Base-by-base conservation (phyloP, 2,797 vertebrate species). In the Silurus aristotelis region DNA sequence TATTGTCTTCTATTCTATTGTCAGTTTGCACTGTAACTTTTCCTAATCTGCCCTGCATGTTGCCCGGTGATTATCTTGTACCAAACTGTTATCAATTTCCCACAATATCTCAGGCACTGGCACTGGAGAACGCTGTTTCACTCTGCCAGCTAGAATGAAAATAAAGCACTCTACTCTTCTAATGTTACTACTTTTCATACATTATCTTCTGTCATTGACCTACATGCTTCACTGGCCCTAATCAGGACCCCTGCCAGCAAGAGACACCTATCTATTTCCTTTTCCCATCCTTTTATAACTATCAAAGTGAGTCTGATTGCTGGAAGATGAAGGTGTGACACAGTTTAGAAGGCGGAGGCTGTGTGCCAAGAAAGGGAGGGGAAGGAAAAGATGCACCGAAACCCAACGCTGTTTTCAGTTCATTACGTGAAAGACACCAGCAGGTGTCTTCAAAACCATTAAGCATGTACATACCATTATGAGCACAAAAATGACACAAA, bases 391-490 rank as follows among this genome's bases (percentile, higher is more conserved):
- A 81, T n/a, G 67, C 25, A 70, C 86, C 89, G 46, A 90, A 93
- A 93, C 88, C 90, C 86, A 91, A 93, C 90, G 91, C 91, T 92
- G 88, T 85, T 86, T 89, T 90, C 38, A 84, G 87, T 88, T 76
- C 81, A 84, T 89, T 89, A 79, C 87, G 64, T 87, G 92, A 94
- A 89, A 71, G 92, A 92, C 89, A 83, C 89, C 85, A 89, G 90
- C 92, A 93, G 91, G 93, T 94, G 93, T 88, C 83, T 88, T 86
- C 77, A 86, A 85, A 84, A 64, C 63, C 81, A 66, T 63, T 77
- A 73, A 82, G 82, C 61, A 83, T 68, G 73, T 56, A 87, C 55
- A 79, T 31, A 17, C 22, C 25, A 76, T 70, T 22, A 83, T 60
- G 66, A 82, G 77, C 19, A 27, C 77, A 46, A 27, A 64, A 19